Conservation (phyloP, 1,140 invertebrate species). For the Drosophila bipectinata region DNA sequence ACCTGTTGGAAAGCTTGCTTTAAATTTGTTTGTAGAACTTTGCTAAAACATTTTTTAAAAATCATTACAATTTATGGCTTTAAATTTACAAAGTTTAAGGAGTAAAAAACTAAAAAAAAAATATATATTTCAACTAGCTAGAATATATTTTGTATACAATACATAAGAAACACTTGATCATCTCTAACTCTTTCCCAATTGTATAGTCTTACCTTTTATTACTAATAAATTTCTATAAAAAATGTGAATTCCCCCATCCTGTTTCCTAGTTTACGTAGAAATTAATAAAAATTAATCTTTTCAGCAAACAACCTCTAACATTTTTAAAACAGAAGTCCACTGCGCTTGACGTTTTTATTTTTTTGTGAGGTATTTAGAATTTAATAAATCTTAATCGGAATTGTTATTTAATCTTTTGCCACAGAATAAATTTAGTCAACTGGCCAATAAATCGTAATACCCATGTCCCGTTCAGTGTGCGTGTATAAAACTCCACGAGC, state of each 20-base stretch:
- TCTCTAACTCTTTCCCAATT: no score
- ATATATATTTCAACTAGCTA: no score
- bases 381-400: constrained; percentile 32
- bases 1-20: no score
- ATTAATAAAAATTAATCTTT: constrained; percentile 23
- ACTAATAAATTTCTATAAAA: no score
- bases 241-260: background rate
- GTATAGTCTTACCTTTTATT: no score
- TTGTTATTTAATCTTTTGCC: constrained; percentile 24
- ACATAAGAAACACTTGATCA: no score
- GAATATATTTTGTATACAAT: no score
- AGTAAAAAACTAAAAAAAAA: no score
- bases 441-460: constrained; percentile 36
- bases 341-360: constrained; percentile 4
- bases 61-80: no score
- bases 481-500: constrained; percentile 48
- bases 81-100: no score
- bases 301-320: constrained; percentile 19
- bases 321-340: constrained; percentile 12
- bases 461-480: constrained; percentile 32
- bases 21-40: no score
- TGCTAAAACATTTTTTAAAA: no score
- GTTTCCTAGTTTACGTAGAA: background rate
- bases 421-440: constrained; percentile 25
- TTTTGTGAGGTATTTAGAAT: constrained; percentile 3